Base-by-base conservation (phyloP, 2,797 vertebrate species). In the Uromys caudimaculatus region DNA sequence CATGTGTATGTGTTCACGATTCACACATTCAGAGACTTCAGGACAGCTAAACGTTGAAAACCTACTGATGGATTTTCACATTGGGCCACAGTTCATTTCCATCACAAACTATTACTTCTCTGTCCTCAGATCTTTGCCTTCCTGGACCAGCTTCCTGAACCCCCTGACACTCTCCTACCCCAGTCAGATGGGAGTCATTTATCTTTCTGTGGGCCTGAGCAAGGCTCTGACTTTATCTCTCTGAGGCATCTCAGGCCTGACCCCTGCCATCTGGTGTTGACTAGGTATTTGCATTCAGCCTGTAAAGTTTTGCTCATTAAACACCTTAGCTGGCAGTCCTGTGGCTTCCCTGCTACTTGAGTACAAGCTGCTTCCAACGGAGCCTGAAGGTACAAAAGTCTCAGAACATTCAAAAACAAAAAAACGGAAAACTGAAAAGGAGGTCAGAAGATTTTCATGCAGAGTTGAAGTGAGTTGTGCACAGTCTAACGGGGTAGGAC, bases 211-310 rank as follows among this genome's bases (percentile, higher is more conserved):
- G 32, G 95, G 62, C 71, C 44, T 47, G 62, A 90, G 85, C 79
- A 17, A 9, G 44, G 88, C 50, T 88, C 88, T 79, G 79, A 77
- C 81, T 93, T 71, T 62, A 64, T 90, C 90, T 93, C 90, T 94
- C 24, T 27, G 64, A 93, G 92, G 77, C 19, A 35, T 91, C 90
- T 88, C 93, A 56, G 1, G 54, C 78, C 84, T 91, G 93, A 95
- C 96, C 95, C 79, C 89, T 85, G 82, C 95, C 96, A 95, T 96
- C 97, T 96, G 96, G 85, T 94, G 69, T 85, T 95, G 85, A 79
- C 56, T 17, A 77, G 69, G 75, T 86, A 91, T 97, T 96, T 97
- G 94, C 78, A 77, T 94, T 92, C 29, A 7, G n/a, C 90, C 84
- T 93, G 92, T 95, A 91, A 91, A 50, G 75, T 93, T 97, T 93